Evolutionary conservation across 2,888 invertebrate genomes (phyloP), one percentile per base, ranked within the genome.

Genomic region (Tachystola acroxantha): DNA sequence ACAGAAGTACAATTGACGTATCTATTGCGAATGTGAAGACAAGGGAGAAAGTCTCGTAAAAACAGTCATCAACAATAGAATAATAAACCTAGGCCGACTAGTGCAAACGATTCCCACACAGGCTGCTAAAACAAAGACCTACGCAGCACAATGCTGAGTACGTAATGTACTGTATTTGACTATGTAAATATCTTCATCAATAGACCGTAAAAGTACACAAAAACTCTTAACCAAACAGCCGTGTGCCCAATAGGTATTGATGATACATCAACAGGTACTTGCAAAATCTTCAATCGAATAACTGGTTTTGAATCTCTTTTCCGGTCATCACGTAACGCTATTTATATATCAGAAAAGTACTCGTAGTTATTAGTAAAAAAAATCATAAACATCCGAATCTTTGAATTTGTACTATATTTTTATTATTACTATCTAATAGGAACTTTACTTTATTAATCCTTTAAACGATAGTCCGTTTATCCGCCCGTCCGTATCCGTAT

Each of bases 11-110:
- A 26, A 27, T 6, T 25, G 16, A 16, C 4, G n/a, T 30, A 13
- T 13, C 11, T 28, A 10, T 28, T 11, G 27, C 27, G 10, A 27
- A 27, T 7, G 10, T 12, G 11, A 27, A 27, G 12, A 11, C n/a
- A n/a, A 27, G 31, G 40, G 47, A 48, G 48, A 51, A 51, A 48
- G 51, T 43, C 40, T 42, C 39, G 47, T 45, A 51, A 48, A 50
- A 48, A 47, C 40, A 30, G 44, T 35, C 44, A 43, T 36, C 44
- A 42, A 47, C 51, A 48, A 51, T 51, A 42, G 45, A 37, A 37
- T 39, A 39, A 37, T 36, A 42, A 19, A 43, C 45, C 42, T 35
- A 43, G n/a, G n/a, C 40, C 41, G 28, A 40, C 43, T 44, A 45
- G 14, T 5, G 33, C 42, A 42, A 43, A 42, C 37, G 45, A 41